Conservation (phyloP, 2,888 invertebrate genomes). For the Pollenia labialis region DNA sequence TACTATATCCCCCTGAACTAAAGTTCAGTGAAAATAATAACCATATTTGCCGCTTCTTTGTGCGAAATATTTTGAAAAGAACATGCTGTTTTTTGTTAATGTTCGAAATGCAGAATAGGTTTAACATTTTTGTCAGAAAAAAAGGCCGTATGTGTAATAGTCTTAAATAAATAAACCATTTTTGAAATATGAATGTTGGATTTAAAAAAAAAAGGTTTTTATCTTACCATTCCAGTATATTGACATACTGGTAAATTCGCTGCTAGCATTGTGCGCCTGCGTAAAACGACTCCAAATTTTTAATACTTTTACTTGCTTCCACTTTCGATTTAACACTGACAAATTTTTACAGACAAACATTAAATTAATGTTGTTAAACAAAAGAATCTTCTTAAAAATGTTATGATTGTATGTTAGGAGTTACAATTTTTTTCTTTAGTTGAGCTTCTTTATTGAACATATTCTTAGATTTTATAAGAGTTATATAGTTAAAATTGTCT, state of each 20-base stretch:
- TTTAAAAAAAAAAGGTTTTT: constrained; percentile 21
- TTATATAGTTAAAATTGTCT: background rate
- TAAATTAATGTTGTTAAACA: constrained; percentile 10
- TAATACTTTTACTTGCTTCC: constrained; percentile 44
- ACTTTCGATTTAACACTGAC: constrained; percentile 31
- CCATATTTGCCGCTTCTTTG: too few relatives aligned
- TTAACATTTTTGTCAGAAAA: background rate
- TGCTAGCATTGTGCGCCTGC: constrained; percentile 76
- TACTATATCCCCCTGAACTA: too few relatives aligned
- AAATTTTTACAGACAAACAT: constrained; percentile 47
- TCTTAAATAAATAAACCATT: too few relatives aligned
- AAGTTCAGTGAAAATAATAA: too few relatives aligned
- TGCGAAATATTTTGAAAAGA: too few relatives aligned
- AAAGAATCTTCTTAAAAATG: constrained; percentile 25
- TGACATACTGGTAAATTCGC: constrained; percentile 78
- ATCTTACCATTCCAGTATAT: constrained; percentile 78
- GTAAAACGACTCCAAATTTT: constrained; percentile 41
- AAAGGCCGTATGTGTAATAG: background rate
- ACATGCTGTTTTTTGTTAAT: too few relatives aligned
- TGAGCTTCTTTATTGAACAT: background rate
- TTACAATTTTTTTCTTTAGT: background rate
- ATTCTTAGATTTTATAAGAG: background rate
- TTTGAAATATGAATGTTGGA: background rate
- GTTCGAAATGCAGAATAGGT: too few relatives aligned
- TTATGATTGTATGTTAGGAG: background rate